Conservation (phyloP, 2,797 vertebrate species). For the Epinephelus awoara region DNA sequence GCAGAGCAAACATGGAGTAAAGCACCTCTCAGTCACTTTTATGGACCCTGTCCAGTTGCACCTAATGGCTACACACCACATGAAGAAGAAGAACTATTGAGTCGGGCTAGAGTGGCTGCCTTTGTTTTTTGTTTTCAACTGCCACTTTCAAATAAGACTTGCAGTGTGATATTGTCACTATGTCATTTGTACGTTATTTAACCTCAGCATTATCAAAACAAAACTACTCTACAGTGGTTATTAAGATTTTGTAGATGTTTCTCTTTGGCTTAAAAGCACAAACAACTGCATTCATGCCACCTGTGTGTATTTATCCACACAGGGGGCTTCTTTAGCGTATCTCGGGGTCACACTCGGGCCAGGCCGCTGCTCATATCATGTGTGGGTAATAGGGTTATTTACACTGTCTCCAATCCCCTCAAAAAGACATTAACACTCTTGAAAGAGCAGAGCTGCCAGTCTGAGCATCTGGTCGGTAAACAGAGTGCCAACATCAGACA, state of each 20-base stretch:
- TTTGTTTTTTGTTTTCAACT: constrained; percentile 40
- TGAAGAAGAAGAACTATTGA: constrained; percentile 56
- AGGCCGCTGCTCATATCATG: constrained; percentile 7
- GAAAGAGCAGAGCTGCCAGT: constrained; percentile 1
- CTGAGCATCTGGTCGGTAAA: constrained; percentile 25
- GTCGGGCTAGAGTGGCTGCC: constrained; percentile 30
- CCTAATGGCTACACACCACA: constrained; percentile 58
- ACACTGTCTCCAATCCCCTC: constrained; percentile 2
- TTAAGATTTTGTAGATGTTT: background rate
- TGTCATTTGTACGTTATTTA: constrained; percentile 2
- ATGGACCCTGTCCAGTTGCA: constrained; percentile 68
- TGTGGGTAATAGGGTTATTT: constrained; percentile 21
- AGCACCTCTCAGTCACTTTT: constrained; percentile 78
- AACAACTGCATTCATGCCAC: background rate
- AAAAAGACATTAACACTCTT: constrained; percentile 2
- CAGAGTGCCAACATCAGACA: constrained; percentile 18
- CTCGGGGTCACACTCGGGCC: constrained; percentile 7
- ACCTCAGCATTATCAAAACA: background rate
- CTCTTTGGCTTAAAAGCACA: background rate
- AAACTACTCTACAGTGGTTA: background rate
- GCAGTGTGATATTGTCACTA: constrained; percentile 27
- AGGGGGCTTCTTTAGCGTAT: background rate
- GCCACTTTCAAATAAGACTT: constrained; percentile 29
- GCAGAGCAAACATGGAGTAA: constrained; percentile 71
- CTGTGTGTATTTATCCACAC: background rate